phyloP scores from a whole-genome alignment of 2,797 vertebrate species.

The Anolis apletophallus region DNA sequence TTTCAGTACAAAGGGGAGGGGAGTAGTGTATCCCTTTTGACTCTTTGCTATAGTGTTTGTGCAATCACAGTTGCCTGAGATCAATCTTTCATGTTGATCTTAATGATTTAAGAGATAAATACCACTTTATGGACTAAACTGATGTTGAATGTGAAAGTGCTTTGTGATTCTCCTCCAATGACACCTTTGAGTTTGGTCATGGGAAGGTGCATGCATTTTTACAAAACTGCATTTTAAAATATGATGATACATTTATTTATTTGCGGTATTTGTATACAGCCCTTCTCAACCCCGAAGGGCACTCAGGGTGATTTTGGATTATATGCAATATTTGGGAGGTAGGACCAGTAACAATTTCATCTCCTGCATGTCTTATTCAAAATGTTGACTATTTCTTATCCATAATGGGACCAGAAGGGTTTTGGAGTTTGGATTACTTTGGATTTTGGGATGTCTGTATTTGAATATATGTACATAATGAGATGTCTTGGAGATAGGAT shows the following conservation, averaged over 20 bases:
- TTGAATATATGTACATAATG: too few relatives aligned
- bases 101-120: background rate
- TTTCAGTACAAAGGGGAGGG: background rate
- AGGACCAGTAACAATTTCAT: background rate
- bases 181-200: too few relatives aligned
- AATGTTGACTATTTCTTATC: background rate
- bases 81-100: background rate
- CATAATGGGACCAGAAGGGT: too few relatives aligned
- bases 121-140: background rate
- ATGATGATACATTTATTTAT: background rate
- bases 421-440: too few relatives aligned
- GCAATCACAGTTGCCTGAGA: background rate
- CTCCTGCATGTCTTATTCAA: background rate
- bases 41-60: background rate
- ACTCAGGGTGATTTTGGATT: slow-evolving; percentile 3
- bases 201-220: background rate
- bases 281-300: too few relatives aligned
- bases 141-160: background rate
- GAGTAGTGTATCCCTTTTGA: background rate
- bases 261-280: too few relatives aligned
- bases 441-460: too few relatives aligned
- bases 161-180: background rate
- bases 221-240: background rate
- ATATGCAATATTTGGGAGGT: background rate
- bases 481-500: too few relatives aligned